phyloP scores from a whole-genome alignment of 2,797 vertebrate species.

The Tiaroga cobitis region DNA sequence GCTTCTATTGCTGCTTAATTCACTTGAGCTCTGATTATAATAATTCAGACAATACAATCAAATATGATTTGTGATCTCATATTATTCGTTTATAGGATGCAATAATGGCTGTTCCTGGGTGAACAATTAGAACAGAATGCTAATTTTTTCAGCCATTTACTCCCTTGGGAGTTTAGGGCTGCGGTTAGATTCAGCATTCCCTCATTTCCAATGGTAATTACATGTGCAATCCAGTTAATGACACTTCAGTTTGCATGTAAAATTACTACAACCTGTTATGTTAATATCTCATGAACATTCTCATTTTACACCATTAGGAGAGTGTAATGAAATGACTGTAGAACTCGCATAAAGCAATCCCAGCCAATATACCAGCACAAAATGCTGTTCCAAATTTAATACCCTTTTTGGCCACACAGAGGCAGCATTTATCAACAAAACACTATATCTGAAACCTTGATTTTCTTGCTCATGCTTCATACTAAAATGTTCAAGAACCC shows the following conservation, averaged over 20 bases:
- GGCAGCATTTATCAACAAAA: conserved; percentile 72
- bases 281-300: conserved; percentile 5
- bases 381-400: conserved; percentile 35
- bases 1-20: conserved; percentile 67
- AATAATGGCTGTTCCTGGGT: not conserved
- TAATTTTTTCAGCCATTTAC: not conserved
- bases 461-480: not conserved
- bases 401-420: conserved; percentile 67
- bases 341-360: not conserved
- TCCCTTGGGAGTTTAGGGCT: not conserved
- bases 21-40: conserved; percentile 63
- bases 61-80: not conserved
- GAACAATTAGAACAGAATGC: not conserved
- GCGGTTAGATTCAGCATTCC: not conserved
- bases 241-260: not conserved
- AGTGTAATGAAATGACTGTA: conserved; percentile 20
- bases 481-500: not conserved
- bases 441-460: not conserved
- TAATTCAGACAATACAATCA: not conserved
- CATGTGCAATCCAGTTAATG: not conserved
- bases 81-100: not conserved
- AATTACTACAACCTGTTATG: not conserved
- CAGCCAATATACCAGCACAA: not conserved
- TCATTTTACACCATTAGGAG: not conserved
- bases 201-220: not conserved